Evolutionary conservation across 1,140 invertebrate genomes (phyloP), one percentile per base, ranked within the genome.

Genomic region (Hydropsyche tenuis): DNA sequence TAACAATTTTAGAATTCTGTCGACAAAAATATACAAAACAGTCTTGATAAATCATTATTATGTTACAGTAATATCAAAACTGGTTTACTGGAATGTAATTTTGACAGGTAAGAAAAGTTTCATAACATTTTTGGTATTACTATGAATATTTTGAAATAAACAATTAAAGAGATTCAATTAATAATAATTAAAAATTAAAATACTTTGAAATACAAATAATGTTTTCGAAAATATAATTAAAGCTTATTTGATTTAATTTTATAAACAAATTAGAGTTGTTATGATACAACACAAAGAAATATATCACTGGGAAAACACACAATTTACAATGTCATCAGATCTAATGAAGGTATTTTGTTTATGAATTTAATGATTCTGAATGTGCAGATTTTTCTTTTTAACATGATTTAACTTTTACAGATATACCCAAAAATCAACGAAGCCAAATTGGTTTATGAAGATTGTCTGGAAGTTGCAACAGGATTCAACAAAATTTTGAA

Each of bases 401-500:
- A n/a, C 6, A 18, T 53, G 16, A 48, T 16, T 48, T 5, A 43
- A 43, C 66, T 69, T 43, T 76, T 71, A 82, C 78, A 88, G 84
- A 80, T 92, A 2, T 90, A 90, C 77, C 82, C 86, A 71, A 91
- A 89, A 70, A 86, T 88, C 56, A 87, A 89, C 7, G 87, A 86
- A 9, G 80, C 94, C 0, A 83, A 87, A 22, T 90, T 90, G 72
- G 85, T 93, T 0, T 90, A 91, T 71, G 91, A 94, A 79, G 90
- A 90, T 75, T 90, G 95, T 0, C 79, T 94, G 11, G 85, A 89
- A 1, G 89, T 96, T 1, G 90, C 93, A 0, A 85, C 90, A 22
- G 90, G 92, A 46, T 96, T 96, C 80, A 96, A 96, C 82, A 90
- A 89, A 79, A 93, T 95, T 37, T 79, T 96, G 14, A 82, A 84